Base-by-base conservation (phyloP, 2,888 invertebrate genomes). In the Drosophila pegasa region DNA sequence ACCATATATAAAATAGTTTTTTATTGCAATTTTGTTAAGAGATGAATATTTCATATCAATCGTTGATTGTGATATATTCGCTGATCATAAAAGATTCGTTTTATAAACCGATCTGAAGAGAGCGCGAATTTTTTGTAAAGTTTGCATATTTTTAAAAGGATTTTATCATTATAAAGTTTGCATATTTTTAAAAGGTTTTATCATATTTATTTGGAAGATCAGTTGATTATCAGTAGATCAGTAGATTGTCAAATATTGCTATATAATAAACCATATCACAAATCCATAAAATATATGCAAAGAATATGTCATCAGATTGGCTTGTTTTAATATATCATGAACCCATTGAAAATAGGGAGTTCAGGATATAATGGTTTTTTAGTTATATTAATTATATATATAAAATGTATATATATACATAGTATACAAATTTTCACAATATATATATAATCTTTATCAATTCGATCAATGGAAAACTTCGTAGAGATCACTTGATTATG, bases 381-480 rank as follows among this genome's bases (percentile, higher is more conserved):
- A 18, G 3, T 14, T 5, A 22, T 22, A 22, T 3, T 20, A 12
- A 25, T 25, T 12, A 18, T 38, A 25, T 43, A 25, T 16, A 12
- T 12, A 10, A 12, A 22, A 43, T n/a, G 3, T 4, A n/a, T 25
- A 27, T 25, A 5, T 27, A 16, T 25, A 16, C 10, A 9, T n/a
- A n/a, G n/a, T n/a, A n/a, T n/a, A n/a, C n/a, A n/a, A n/a, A n/a
- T n/a, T n/a, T n/a, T n/a, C n/a, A n/a, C n/a, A n/a, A n/a, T 43
- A 27, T 27, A 27, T 27, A 12, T 25, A 27, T 7, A 18, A 7
- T 12, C 16, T 9, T 16, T 45, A 18, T 7, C 14, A 56, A 2
- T 18, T 18, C 40, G 18, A 40, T 59, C 40, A 25, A 7, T 40
- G 38, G 22, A 31, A n/a, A 58, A 58, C 29, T 54, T 59, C 16